Conservation (phyloP, 2,888 invertebrate genomes). For the Liodrosophila aerea region DNA sequence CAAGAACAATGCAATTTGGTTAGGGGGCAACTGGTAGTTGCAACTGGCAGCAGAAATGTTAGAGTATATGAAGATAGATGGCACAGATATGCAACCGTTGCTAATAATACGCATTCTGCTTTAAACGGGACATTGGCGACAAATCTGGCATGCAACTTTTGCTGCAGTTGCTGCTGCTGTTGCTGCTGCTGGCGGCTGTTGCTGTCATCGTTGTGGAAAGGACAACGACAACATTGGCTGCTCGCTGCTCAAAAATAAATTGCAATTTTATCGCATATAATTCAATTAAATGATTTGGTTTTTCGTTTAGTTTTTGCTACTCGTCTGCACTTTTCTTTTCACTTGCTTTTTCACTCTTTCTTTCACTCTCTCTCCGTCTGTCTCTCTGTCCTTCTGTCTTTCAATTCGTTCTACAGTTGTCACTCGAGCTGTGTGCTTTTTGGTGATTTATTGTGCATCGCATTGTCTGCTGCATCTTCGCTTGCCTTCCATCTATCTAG, state of each 20-base stretch:
- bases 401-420: slow-evolving; percentile 27
- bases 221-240: slow-evolving; percentile 39
- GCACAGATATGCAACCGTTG: slow-evolving; percentile 51
- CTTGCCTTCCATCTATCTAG: slow-evolving; percentile 5
- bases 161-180: slow-evolving; percentile 17
- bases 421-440: slow-evolving; percentile 46
- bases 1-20: slow-evolving; percentile 38
- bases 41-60: slow-evolving; percentile 22
- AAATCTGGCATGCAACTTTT: slow-evolving; percentile 55
- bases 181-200: slow-evolving; percentile 40
- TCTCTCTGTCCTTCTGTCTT: slow-evolving; percentile 1
- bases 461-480: slow-evolving; percentile 27
- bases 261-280: slow-evolving; percentile 66
- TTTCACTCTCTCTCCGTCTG: too few relatives aligned
- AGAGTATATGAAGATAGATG: slow-evolving; percentile 49
- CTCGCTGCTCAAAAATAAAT: slow-evolving; percentile 46
- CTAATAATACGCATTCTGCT: slow-evolving; percentile 62
- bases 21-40: slow-evolving; percentile 1
- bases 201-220: slow-evolving; percentile 52
- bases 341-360: slow-evolving; percentile 12
- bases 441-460: slow-evolving; percentile 57
- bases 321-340: slow-evolving; percentile 31
- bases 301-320: slow-evolving; percentile 18
- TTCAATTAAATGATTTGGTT: slow-evolving; percentile 66
- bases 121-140: slow-evolving; percentile 64